These are phyloP conservation scores for Tiliacea aurago DNA, from an alignment of 2,888 invertebrate species.

Conservation along the genomic window DNA sequence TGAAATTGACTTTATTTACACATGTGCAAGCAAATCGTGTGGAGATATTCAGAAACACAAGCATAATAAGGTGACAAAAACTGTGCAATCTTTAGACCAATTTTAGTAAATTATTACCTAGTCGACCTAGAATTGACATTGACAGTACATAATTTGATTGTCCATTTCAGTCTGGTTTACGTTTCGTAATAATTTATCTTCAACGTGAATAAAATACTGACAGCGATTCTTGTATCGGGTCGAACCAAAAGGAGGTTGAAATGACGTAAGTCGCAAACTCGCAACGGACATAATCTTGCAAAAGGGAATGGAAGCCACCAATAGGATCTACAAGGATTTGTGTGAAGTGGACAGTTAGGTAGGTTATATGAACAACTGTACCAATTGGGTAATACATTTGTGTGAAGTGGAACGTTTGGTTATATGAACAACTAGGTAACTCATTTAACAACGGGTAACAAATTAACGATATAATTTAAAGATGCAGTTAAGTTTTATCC, in stretches of 20 bases:
- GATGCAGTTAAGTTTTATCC: neutral
- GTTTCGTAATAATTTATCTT: conserved; percentile 33
- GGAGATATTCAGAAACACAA: neutral
- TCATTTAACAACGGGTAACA: neutral
- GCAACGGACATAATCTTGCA: conserved; percentile 5
- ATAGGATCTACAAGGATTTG: conserved; percentile 24
- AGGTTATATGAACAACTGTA: no score
- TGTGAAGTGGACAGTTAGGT: neutral
- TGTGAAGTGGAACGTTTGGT: neutral
- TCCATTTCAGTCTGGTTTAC: conserved; percentile 15
- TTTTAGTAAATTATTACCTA: neutral
- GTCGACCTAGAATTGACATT: neutral
- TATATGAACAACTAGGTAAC: neutral
- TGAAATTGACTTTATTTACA: neutral
- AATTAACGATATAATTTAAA: conserved; percentile 9
- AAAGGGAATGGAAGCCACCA: conserved; percentile 36
- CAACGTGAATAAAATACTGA: conserved; percentile 19
- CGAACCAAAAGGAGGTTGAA: conserved; percentile 25
- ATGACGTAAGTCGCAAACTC: conserved; percentile 16
- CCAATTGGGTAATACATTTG: conserved; percentile 2
- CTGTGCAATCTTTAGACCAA: conserved; percentile 1
- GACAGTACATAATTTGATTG: neutral
- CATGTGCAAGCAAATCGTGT: no score
- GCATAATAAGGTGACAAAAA: neutral
- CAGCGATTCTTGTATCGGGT: conserved; percentile 24